Conservation (phyloP, 1,140 invertebrate species). For the Colletes gigas region DNA sequence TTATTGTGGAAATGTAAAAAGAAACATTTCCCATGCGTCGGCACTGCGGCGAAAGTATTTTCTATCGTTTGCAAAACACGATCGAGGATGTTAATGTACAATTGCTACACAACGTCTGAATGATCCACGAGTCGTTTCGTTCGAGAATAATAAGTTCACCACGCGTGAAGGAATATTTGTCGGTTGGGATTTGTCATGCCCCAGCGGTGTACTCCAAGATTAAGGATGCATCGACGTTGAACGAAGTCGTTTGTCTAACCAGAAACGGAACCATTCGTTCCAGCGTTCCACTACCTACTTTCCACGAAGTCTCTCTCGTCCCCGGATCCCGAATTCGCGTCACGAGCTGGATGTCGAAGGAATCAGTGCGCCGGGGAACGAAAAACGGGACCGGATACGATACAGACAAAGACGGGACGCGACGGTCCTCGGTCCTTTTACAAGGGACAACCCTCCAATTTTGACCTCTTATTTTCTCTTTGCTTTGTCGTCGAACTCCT, state of each 20-base stretch:
- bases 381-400: constrained; percentile 51
- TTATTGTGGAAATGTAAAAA: background rate
- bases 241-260: constrained; percentile 27
- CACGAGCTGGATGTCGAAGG: constrained; percentile 56
- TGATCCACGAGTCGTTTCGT: no score
- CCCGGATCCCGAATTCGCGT: constrained; percentile 51
- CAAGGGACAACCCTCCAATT: constrained; percentile 52
- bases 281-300: constrained; percentile 3
- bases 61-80: background rate
- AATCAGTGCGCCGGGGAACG: constrained; percentile 59
- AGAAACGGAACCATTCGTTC: constrained; percentile 32
- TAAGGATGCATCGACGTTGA: background rate
- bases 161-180: no score
- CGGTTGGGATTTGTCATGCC: no score
- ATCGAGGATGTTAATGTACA: no score
- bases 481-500: background rate
- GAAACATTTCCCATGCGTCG: background rate
- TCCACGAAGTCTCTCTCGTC: background rate
- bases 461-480: constrained; percentile 41
- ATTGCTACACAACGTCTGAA: no score
- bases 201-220: no score
- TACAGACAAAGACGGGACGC: constrained; percentile 53
- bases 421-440: constrained; percentile 19
- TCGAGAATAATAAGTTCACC: no score
- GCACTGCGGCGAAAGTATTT: no score